phyloP scores from a whole-genome alignment of 2,113 vertebrate genomes.

The Ciconia boyciana region DNA sequence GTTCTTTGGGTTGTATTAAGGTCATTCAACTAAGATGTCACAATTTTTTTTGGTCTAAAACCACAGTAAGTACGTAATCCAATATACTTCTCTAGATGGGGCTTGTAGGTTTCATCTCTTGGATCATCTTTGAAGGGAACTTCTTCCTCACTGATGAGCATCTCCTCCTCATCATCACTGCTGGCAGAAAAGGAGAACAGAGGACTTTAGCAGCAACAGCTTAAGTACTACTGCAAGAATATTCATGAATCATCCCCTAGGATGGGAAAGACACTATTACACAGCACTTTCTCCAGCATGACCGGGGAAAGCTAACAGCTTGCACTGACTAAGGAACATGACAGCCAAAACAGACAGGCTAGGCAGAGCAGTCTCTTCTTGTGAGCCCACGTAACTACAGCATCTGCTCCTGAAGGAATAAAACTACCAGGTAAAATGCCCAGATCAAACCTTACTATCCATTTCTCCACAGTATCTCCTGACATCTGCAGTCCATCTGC shows the following conservation, averaged over 20 bases:
- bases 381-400: background rate
- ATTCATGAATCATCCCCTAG: background rate
- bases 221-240: background rate
- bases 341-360: background rate
- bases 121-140: slow-evolving; percentile 86
- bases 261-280: background rate
- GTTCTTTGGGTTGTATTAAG: background rate
- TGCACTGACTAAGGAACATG: background rate
- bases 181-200: background rate
- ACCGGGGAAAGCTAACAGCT: background rate
- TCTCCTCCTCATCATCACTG: slow-evolving; percentile 78
- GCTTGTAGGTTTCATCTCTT: slow-evolving; percentile 83
- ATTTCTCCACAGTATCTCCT: background rate
- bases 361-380: background rate
- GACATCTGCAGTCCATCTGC: background rate
- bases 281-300: background rate
- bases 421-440: background rate
- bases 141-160: slow-evolving; percentile 83
- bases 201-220: slow-evolving; percentile 7
- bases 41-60: background rate
- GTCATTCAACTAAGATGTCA: background rate
- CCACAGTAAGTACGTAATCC: background rate
- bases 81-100: slow-evolving; percentile 83
- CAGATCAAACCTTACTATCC: background rate
- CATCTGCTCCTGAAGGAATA: background rate